Base-by-base conservation (phyloP, 2,888 invertebrate genomes). In the Chydorus sphaericus region DNA sequence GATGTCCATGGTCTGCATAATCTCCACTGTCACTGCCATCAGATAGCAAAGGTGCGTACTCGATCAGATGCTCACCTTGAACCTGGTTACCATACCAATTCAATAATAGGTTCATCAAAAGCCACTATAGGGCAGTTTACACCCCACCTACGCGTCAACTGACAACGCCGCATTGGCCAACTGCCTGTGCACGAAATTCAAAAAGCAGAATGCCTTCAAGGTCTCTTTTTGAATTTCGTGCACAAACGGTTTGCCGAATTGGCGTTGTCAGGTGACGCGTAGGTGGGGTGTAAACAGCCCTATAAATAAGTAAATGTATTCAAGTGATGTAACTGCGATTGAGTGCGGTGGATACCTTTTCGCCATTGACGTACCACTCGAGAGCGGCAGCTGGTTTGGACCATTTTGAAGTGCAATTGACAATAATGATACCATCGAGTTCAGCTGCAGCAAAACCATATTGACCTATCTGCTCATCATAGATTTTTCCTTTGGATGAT, bases 31-130 rank as follows among this genome's bases (percentile, higher is more conserved):
- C n/a, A n/a, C n/a, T n/a, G n/a, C n/a, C n/a, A n/a, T n/a, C n/a
- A n/a, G n/a, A n/a, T n/a, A n/a, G n/a, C 20, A 53, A 37, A 4
- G 60, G 60, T n/a, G 51, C 39, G 57, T 60, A 61, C 23, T 59
- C 58, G 2, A 48, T 33, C 26, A 55, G 23, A 49, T 49, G 6
- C 4, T 49, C 55, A 4, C 18, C 48, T 10, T 55, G 23, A 11
- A 49, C 49, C 55, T 55, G 23, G 18, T 16, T 18, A 11, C 14
- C 33, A 31, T 31, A 20, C 36, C 20, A 23, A 52, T 11, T 20
- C 4, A 7, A 1, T 11, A 5, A 28, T 20, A 31, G 11, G 11
- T 28, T 16, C 28, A 16, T 3, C 14, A 33, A 33, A 16, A 50
- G 18, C 20, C 16, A n/a, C n/a, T 11, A 44, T 44, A n/a, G n/a